Evolutionary conservation across 2,797 vertebrate genomes (phyloP), one percentile per base, ranked within the genome.

Genomic region (Dendrocincla tyrannina): DNA sequence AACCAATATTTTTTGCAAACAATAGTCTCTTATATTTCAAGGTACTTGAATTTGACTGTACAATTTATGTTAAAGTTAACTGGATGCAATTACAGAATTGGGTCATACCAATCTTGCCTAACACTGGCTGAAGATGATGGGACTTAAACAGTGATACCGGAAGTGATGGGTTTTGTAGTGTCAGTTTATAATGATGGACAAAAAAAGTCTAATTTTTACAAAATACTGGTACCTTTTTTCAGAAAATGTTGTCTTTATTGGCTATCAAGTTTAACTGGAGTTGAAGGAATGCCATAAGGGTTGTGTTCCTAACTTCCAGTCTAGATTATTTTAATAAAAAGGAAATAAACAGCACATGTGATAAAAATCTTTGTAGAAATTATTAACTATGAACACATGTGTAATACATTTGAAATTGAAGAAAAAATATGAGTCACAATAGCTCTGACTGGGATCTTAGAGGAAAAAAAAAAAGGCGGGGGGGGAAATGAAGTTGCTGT

Each of bases 251-350:
- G 30, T 68, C 10, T 28, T 68, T 88, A 20, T 53, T 13, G 10
- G 23, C 24, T 74, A 18, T 84, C 33, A 73, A 42, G 44, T 49
- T 82, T 72, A 91, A 47, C 10, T 53, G 49, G 75, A 85, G 67
- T 78, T 58, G 80, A 94, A 96, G 85, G 59, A 32, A 95, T 75
- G 41, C 30, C 19, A 13, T 77, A 64, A 79, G 32, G 4, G 46
- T 82, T 96, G 27, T 73, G 46, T 81, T 94, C 20, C 7, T 4
- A 77, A 41, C 19, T 60, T 92, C 55, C 72, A 46, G 17, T 63
- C 13, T 76, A 59, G n/a, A 60, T 92, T 90, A 22, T 93, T 89
- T 78, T 85, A 58, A 42, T 69, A 25, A 67, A 91, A 83, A 59
- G 35, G 18, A 86, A 72, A 80, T 37, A 52, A 84, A 88, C 35